Percentiles rank a stretch among this genome's conserved stretches.
Evolutionary conservation across 2,113 vertebrate genomes (phyloP).

Genomic region (Artemisiospiza belli): DNA sequence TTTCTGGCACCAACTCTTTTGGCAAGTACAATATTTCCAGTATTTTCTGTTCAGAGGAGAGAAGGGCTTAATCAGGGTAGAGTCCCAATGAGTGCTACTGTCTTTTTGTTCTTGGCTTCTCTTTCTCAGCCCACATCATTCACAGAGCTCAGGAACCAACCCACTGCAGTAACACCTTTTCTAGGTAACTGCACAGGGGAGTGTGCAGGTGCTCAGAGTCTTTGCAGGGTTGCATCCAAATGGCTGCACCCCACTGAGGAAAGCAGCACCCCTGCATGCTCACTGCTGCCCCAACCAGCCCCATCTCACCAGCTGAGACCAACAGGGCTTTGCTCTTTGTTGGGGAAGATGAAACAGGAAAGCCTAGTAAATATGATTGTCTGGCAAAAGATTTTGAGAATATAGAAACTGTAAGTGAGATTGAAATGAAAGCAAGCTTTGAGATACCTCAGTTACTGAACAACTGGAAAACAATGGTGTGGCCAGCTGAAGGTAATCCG

Average conservation of each 20-base stretch:
- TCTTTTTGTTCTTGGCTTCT: not conserved
- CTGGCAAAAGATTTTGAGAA: no score
- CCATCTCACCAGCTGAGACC: not conserved
- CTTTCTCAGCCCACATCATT: not conserved
- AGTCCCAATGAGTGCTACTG: not conserved
- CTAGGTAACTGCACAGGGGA: no score
- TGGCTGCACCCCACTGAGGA: accelerated
- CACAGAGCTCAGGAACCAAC: not conserved
- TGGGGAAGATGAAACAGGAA: no score
- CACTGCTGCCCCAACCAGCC: not conserved
- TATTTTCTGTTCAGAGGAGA: not conserved
- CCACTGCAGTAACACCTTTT: not conserved
- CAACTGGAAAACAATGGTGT: no score
- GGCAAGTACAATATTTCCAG: not conserved
- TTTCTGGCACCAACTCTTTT: not conserved
- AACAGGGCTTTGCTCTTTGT: not conserved
- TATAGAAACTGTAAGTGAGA: no score
- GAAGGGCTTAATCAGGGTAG: not conserved
- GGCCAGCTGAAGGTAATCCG: no score
- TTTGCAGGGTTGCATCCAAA: not conserved
- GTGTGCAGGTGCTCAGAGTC: not conserved
- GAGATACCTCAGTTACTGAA: no score
- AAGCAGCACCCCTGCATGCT: not conserved
- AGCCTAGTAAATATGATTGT: no score
- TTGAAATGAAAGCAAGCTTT: no score